Base-by-base conservation (phyloP, 2,888 invertebrate genomes). In the Drosophila paracracens region DNA sequence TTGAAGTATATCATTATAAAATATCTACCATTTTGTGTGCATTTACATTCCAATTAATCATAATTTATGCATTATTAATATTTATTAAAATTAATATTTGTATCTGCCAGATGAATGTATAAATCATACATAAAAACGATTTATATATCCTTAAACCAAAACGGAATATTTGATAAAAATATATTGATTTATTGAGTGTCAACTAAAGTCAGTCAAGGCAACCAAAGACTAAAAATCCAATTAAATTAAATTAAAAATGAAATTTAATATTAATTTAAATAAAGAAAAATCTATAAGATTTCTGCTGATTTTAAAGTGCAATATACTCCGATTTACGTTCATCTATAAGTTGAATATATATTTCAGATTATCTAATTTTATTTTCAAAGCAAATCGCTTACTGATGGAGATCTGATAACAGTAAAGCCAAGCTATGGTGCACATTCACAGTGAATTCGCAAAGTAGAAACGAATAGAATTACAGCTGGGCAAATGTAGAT, bases 171-270 rank as follows among this genome's bases (percentile, higher is more conserved):
- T n/a, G n/a, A 10, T n/a, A 2, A 10, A 40, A 40, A 40, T 11
- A 2, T 5, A 11, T 40, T 10, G n/a, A n/a, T 10, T 40, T 10
- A 10, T n/a, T 40, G n/a, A n/a, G 2, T 11, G n/a, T 11, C 5
- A 40, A n/a, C 5, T 11, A 40, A 11, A n/a, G 5, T 40, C 5
- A n/a, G n/a, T 2, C 10, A 18, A 18, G 8, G 8, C 18, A 38
- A 38, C 0, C 4, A 8, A 18, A 8, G 0, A 8, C 2, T 4
- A 38, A 8, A n/a, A 40, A n/a, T 2, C n/a, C 0, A 18, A 36
- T 38, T 7, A n/a, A n/a, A 40, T 40, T n/a, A 40, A 10, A 40
- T 40, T 10, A 18, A 10, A 10, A 40, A 2, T 40, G 0, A n/a
- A n/a, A 40, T 10, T 8, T 2, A 11, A 11, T 5, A n/a, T 40